phyloP scores from a whole-genome alignment of 2,797 vertebrate species.

The Ptychobarbus kaznakovi region DNA sequence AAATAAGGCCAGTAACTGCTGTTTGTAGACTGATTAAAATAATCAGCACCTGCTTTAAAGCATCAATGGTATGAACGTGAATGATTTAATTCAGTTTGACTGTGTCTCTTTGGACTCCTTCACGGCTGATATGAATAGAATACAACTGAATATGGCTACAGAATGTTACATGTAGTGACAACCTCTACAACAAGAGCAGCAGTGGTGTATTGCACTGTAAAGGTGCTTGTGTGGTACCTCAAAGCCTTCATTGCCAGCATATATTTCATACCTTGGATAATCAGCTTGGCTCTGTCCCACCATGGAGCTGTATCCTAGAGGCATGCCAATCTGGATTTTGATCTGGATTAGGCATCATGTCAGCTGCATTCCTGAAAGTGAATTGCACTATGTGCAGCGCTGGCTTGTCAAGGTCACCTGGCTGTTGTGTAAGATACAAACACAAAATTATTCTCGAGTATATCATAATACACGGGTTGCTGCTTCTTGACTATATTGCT shows the following conservation, averaged over 20 bases:
- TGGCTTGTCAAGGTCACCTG: slow-evolving; percentile 12
- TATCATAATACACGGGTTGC: neutral
- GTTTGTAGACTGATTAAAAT: slow-evolving; percentile 47
- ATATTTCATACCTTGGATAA: slow-evolving; percentile 30
- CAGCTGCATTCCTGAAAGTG: slow-evolving; percentile 26
- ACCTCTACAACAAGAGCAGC: neutral
- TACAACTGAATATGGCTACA: slow-evolving; percentile 10
- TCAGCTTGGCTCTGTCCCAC: slow-evolving; percentile 22
- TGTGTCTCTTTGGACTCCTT: slow-evolving; percentile 19
- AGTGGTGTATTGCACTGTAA: neutral
- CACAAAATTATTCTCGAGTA: neutral
- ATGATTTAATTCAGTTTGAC: slow-evolving; percentile 31
- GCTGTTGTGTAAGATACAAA: neutral
- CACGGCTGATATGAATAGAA: slow-evolving; percentile 17
- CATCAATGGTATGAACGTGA: slow-evolving; percentile 11
- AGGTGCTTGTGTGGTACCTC: neutral
- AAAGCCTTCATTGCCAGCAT: slow-evolving; percentile 26
- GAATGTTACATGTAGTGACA: neutral
- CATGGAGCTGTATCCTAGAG: slow-evolving; percentile 9
- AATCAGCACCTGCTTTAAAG: slow-evolving; percentile 40
- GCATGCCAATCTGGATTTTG: slow-evolving; percentile 39
- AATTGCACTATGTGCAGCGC: neutral
- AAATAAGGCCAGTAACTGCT: slow-evolving; percentile 45
- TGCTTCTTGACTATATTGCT: slow-evolving; percentile 1
- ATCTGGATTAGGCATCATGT: slow-evolving; percentile 40